These are phyloP conservation scores for Oryctes rhinoceros DNA, from an alignment of 1,140 invertebrate species.

Conservation along the genomic window DNA sequence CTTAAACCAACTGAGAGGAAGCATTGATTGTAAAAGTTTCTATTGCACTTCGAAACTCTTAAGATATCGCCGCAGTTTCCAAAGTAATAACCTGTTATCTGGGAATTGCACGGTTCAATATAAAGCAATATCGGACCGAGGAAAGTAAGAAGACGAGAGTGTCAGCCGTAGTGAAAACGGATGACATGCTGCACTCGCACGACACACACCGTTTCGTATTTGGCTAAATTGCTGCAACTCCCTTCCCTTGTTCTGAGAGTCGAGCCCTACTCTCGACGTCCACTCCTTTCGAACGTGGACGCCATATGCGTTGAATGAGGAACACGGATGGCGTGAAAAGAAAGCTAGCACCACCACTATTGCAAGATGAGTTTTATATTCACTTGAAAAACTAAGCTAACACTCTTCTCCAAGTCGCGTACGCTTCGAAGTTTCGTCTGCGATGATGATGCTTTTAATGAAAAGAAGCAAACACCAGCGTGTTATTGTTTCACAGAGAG, in stretches of 20 bases:
- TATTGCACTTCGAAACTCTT: slow-evolving; percentile 9
- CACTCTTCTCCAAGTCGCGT: not conserved
- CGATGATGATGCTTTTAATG: not conserved
- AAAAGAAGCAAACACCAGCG: not conserved
- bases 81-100: slow-evolving; percentile 48
- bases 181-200: slow-evolving; percentile 46
- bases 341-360: not conserved
- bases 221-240: not conserved
- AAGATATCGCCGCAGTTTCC: slow-evolving; percentile 25
- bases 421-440: not conserved
- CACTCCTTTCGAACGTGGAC: not conserved
- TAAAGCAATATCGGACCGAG: slow-evolving; percentile 45
- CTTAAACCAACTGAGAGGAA: not conserved
- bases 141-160: slow-evolving; percentile 8
- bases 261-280: not conserved
- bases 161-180: slow-evolving; percentile 7
- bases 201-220: slow-evolving; percentile 22
- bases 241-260: not conserved
- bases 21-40: slow-evolving; percentile 34
- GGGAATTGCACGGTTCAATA: slow-evolving; percentile 46
- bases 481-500: no score
- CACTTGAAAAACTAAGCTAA: slow-evolving; percentile 11
- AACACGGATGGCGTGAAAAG: not conserved
- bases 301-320: slow-evolving; percentile 20
- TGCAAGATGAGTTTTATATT: slow-evolving; percentile 9